Base-by-base conservation (phyloP, 2,888 invertebrate genomes). In the Unio pictorum region DNA sequence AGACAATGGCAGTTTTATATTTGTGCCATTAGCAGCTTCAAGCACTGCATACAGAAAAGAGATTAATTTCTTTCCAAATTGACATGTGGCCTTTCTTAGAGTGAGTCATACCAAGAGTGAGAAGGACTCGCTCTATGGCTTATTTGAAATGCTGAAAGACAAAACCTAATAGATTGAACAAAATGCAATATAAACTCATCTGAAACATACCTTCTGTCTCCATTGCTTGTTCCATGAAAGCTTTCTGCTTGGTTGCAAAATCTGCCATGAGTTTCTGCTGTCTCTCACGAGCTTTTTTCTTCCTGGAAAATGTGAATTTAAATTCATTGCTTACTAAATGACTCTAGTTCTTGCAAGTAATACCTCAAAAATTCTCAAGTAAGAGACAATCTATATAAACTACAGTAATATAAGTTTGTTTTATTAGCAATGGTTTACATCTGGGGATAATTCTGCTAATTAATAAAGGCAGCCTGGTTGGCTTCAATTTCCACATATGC, bases 211-310 rank as follows among this genome's bases (percentile, higher is more conserved):
- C 78, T 61, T 79, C 81, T 11, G 80, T 80, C 28, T 85, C 84
- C 82, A 85, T 86, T 4, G 84, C 84, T 74, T 93, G 93, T 90
- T 95, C 94, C 94, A 97, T 94, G 90, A 98, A 98, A 89, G 95
- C 94, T 83, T 95, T 95, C 90, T 97, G 98, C 81, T 95, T 94
- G 56, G 94, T 94, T 15, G 96, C 96, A 91, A 98, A 97, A 88
- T 98, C 96, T 55, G 94, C 95, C 95, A 98, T 96, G 80, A 98
- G 91, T 88, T 95, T 95, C 85, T 95, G 94, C 87, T 98, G 97
- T 1, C 98, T 92, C 85, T 97, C 97, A 82, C 95, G 94, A 5
- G 88, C 88, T 67, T 72, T 95, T 92, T 81, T 75, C 61, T 86
- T 79, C 77, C 87, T 88, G 69, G 28, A 73, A 68, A 64, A 45